These are phyloP conservation scores for Parnassius mnemosyne DNA, from an alignment of 2,888 invertebrate species.

Conservation along the genomic window DNA sequence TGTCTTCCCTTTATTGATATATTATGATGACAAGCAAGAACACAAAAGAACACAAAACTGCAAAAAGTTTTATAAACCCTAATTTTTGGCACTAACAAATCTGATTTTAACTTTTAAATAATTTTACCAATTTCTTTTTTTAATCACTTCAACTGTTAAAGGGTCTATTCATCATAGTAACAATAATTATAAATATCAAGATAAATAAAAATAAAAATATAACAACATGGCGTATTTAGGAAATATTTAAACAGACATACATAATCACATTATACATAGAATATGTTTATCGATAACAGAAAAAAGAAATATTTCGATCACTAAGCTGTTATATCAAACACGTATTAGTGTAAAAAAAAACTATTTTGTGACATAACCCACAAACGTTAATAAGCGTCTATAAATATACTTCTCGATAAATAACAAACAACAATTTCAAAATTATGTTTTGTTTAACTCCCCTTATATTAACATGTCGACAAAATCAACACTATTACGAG, in stretches of 20 bases:
- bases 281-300: not conserved
- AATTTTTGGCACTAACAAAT: conserved; percentile 78
- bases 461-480: not conserved
- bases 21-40: no score
- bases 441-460: not conserved
- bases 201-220: not conserved
- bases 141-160: conserved; percentile 39
- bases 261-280: not conserved
- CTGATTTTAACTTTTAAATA: conserved; percentile 66
- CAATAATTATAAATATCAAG: no score
- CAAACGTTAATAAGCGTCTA: not conserved
- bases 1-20: no score
- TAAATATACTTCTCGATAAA: conserved; percentile 22
- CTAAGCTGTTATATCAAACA: conserved; percentile 36
- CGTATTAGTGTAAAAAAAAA: not conserved
- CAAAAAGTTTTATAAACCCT: conserved; percentile 54
- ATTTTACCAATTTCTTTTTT: conserved; percentile 37
- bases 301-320: conserved; percentile 45
- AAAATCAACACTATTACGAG: not conserved
- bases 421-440: conserved; percentile 14
- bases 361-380: not conserved
- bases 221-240: conserved; percentile 16
- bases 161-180: conserved; percentile 15
- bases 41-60: no score
- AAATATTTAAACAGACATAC: conserved; percentile 15